phyloP scores from a whole-genome alignment of 2,113 vertebrate species.

The Geococcyx californianus region DNA sequence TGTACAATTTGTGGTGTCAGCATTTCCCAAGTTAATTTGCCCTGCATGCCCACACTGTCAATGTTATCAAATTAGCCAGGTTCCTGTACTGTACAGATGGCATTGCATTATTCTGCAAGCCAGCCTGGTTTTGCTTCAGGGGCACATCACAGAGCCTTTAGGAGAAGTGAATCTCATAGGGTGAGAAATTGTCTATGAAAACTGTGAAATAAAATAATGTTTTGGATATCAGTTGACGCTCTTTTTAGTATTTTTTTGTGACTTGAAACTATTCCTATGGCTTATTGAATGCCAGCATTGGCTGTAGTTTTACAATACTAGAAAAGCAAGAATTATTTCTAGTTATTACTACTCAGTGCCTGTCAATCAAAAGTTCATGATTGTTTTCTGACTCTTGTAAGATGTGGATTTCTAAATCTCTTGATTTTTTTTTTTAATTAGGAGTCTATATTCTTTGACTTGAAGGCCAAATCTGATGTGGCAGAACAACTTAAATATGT shows the following conservation, averaged over 20 bases:
- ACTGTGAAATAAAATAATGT: neutral
- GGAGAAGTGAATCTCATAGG: neutral
- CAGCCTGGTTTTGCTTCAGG: neutral
- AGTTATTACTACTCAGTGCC: neutral
- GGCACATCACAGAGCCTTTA: neutral
- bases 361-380: neutral
- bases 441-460: neutral
- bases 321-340: neutral
- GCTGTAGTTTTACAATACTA: neutral
- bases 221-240: neutral
- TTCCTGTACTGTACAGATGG: neutral
- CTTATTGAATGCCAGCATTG: neutral
- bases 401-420: neutral
- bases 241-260: neutral
- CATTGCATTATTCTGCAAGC: neutral
- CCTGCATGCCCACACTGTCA: neutral
- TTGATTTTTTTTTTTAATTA: neutral
- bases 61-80: neutral
- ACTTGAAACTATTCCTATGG: neutral
- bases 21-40: neutral
- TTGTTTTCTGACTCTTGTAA: neutral
- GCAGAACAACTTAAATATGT: neutral
- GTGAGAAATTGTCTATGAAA: neutral
- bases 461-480: neutral
- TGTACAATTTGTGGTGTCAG: neutral